Evolutionary conservation across 2,888 invertebrate species (phyloP).

Genomic region (Strigamia maritima): DNA sequence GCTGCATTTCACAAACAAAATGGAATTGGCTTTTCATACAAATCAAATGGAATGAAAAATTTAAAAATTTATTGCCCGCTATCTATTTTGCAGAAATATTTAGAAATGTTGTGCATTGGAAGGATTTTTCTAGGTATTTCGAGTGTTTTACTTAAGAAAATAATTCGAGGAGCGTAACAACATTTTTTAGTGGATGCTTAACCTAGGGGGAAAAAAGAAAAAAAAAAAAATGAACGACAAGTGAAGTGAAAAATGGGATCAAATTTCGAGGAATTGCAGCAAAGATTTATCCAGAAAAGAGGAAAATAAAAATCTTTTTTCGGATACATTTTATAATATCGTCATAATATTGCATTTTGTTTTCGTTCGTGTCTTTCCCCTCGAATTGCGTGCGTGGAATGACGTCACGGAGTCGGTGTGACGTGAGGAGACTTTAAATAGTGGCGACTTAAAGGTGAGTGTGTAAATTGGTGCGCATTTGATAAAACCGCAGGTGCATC

Average conservation of each 20-base stretch:
- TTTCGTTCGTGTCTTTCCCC: background rate
- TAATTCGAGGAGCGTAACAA: background rate
- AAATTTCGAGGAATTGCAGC: background rate
- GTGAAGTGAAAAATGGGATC: background rate
- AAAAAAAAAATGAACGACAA: background rate
- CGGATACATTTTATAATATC: too few relatives aligned
- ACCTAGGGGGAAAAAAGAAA: background rate
- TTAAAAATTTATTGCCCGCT: too few relatives aligned
- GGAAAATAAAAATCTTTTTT: too few relatives aligned
- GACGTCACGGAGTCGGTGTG: background rate
- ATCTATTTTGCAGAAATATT: too few relatives aligned
- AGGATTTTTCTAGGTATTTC: too few relatives aligned
- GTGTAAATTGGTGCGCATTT: background rate
- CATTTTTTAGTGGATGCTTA: background rate
- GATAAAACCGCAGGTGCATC: conserved; percentile 12
- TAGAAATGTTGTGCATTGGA: too few relatives aligned
- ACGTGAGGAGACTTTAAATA: background rate
- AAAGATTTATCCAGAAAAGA: background rate
- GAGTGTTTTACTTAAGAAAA: too few relatives aligned
- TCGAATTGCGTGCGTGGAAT: background rate
- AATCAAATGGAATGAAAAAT: too few relatives aligned
- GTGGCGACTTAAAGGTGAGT: background rate
- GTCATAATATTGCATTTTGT: background rate
- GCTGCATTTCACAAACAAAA: too few relatives aligned
- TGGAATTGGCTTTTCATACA: too few relatives aligned